Evolutionary conservation across 2,113 vertebrate genomes (phyloP).

Genomic region (Tichodroma muraria): DNA sequence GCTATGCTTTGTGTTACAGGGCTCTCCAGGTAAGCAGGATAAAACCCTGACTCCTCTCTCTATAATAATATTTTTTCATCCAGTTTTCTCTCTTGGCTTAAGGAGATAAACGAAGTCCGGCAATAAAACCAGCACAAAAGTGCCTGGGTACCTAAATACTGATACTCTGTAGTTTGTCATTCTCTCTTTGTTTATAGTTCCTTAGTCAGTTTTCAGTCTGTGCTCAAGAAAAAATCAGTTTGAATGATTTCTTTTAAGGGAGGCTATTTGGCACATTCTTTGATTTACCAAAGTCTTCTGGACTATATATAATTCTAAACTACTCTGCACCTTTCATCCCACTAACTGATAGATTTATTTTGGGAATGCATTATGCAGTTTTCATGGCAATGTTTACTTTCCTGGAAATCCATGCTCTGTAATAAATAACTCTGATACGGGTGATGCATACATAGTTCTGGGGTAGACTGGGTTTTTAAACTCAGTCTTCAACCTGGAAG

Average conservation of each 20-base stretch:
- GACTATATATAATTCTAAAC: neutral
- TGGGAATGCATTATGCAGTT: neutral
- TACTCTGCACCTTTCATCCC: neutral
- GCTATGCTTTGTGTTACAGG: neutral
- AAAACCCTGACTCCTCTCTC: neutral
- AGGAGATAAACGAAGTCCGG: neutral
- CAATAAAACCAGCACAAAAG: neutral
- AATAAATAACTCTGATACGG: neutral
- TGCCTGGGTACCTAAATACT: neutral
- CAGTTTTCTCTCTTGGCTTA: neutral
- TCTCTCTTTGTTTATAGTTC: neutral
- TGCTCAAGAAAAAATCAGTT: conserved; percentile 16
- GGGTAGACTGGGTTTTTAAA: neutral
- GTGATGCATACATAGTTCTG: neutral
- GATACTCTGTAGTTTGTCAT: neutral
- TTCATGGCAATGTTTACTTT: neutral
- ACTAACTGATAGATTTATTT: conserved; percentile 13
- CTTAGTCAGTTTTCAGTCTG: neutral
- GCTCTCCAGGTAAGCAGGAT: neutral
- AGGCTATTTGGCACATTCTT: neutral
- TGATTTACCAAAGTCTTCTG: conserved; percentile 1
- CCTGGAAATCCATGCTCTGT: neutral
- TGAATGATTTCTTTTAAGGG: conserved; percentile 44
- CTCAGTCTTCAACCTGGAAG: neutral
- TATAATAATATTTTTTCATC: neutral